phyloP scores from a whole-genome alignment of 2,888 invertebrate genomes.

The Leucozona laternaria region DNA sequence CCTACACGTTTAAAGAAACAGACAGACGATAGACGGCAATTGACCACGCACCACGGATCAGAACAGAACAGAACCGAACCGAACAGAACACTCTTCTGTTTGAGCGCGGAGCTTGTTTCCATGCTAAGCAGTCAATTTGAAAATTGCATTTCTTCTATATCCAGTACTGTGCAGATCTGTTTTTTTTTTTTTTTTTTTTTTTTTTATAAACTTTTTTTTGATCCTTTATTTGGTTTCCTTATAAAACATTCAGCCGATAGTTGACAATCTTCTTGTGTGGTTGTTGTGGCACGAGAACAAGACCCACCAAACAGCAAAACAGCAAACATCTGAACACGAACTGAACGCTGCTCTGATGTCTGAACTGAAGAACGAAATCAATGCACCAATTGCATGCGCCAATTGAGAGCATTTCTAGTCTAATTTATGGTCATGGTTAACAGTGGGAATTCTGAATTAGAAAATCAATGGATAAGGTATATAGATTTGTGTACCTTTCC shows the following conservation, averaged over 20 bases:
- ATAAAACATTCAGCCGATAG: constrained; percentile 39
- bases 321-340: constrained; percentile 62
- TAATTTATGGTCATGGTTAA: constrained; percentile 68
- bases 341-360: constrained; percentile 17
- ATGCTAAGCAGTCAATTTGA: constrained; percentile 66
- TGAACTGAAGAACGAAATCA: constrained; percentile 55
- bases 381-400: constrained; percentile 72
- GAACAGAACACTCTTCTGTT: constrained; percentile 42
- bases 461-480: constrained; percentile 38
- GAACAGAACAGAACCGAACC: no score
- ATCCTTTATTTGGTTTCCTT: constrained; percentile 60
- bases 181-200: constrained; percentile 19
- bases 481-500: constrained; percentile 8
- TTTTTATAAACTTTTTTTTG: constrained; percentile 29
- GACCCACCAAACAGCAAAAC: constrained; percentile 62
- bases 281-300: constrained; percentile 70
- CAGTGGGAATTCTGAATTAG: constrained; percentile 62
- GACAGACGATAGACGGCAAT: constrained; percentile 68
- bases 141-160: constrained; percentile 57
- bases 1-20: constrained; percentile 64
- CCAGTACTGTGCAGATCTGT: constrained; percentile 40
- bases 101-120: constrained; percentile 49
- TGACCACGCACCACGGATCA: constrained; percentile 58
- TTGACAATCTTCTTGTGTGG: constrained; percentile 75
- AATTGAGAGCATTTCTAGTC: constrained; percentile 67